Conservation (phyloP, 2,888 invertebrate species). For the Lordiphosa andalusiaca region DNA sequence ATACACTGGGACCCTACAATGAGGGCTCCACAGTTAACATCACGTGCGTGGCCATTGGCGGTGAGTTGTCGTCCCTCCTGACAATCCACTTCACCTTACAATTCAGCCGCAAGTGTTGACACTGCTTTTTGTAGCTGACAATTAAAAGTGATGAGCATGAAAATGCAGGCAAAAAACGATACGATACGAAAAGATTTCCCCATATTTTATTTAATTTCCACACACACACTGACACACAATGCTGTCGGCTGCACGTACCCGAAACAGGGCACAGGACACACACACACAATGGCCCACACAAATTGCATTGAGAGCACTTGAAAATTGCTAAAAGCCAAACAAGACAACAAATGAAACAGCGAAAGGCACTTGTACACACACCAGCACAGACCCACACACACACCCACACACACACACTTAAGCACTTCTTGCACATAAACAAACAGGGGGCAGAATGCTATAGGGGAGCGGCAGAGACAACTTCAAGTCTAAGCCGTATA, state of each 20-base stretch:
- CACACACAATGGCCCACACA: constrained; percentile 62
- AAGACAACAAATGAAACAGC: constrained; percentile 77
- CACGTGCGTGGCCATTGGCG: constrained; percentile 91
- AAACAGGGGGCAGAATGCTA: constrained; percentile 67
- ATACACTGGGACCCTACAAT: constrained; percentile 91
- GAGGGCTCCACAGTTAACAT: constrained; percentile 90
- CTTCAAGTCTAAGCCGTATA: constrained; percentile 59
- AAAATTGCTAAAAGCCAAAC: constrained; percentile 76
- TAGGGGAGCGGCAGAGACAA: constrained; percentile 21
- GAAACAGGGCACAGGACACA: constrained; percentile 13
- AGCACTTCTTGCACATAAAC: constrained; percentile 70
- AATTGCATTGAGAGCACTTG: constrained; percentile 77
- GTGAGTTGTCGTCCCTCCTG: constrained; percentile 81
- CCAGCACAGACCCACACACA: constrained; percentile 25
- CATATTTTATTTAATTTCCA: constrained; percentile 72
- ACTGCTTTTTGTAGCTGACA: constrained; percentile 67
- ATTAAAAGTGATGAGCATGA: constrained; percentile 69
- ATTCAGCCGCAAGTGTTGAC: constrained; percentile 54
- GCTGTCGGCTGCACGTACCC: constrained; percentile 64
- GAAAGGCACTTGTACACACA: constrained; percentile 70
- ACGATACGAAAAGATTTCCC: constrained; percentile 30
- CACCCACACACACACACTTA: constrained; percentile 20
- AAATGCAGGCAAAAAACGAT: constrained; percentile 55
- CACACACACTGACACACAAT: constrained; percentile 27
- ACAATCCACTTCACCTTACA: neutral